phyloP scores from a whole-genome alignment of 2,797 vertebrate genomes.

The Tinamus major region DNA sequence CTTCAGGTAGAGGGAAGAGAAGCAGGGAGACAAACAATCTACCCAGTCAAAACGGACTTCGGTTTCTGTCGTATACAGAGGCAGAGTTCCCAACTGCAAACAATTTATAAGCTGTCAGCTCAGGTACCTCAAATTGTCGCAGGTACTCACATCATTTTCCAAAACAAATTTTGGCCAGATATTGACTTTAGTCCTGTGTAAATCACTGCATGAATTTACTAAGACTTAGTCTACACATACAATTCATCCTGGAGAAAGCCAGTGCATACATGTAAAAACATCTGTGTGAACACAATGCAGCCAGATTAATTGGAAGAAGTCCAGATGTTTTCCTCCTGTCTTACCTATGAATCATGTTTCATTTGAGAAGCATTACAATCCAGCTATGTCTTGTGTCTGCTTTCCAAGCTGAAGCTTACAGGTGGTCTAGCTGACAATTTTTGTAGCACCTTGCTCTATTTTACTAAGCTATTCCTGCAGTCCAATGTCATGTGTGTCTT shows the following conservation, averaged over 20 bases:
- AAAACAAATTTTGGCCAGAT: background rate
- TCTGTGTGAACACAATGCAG: background rate
- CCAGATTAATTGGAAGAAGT: background rate
- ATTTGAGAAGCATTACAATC: background rate
- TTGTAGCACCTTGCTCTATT: background rate
- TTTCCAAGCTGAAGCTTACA: background rate
- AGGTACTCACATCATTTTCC: background rate
- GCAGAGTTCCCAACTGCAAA: background rate
- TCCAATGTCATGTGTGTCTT: background rate
- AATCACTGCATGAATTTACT: background rate
- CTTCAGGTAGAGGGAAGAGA: background rate
- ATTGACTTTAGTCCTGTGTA: background rate
- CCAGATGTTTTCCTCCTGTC: background rate
- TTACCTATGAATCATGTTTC: background rate
- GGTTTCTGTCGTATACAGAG: background rate
- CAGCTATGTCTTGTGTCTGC: background rate
- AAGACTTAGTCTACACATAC: background rate
- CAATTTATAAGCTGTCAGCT: fast-evolving
- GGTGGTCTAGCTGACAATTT: background rate
- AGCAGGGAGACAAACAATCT: background rate
- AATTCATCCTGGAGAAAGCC: background rate
- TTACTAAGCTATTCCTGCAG: background rate
- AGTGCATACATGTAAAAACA: background rate
- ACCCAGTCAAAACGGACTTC: background rate
- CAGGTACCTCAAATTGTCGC: background rate